Base-by-base conservation (phyloP, 2,113 vertebrate species). In the Tretioscincus oriximinensis region DNA sequence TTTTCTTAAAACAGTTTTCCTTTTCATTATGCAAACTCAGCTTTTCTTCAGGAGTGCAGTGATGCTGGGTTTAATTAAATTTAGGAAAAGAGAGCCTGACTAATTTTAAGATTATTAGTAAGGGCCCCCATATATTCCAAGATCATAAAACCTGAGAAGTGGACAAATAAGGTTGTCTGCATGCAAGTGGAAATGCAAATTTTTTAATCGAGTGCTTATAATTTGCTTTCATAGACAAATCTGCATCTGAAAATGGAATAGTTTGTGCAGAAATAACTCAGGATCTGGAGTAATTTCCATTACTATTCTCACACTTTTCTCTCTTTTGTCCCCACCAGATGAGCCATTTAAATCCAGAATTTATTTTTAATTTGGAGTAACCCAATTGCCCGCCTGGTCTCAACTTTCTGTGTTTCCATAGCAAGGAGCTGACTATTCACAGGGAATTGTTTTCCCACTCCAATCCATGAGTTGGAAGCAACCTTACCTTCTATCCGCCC, bases 41-140 rank as follows among this genome's bases (percentile, higher is more conserved):
- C 80, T 92, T 92, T 87, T 91, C 87, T 88, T 68, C 84, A 90
- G 73, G 31, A 78, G 84, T 87, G 81, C 20, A 78, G 76, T 77
- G 87, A 91, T 86, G 64, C 90, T 93, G 91, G 87, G 82, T 92
- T 91, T 94, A 92, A 94, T 94, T 93, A 93, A 83, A 87, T 90
- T 86, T 79, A 84, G 88, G 81, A 90, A 92, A 87, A 77, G 73
- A 90, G 80, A 89, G 82, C 63, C n/a, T 90, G 90, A 89, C 76
- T 80, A 89, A 90, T 84, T 87, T 90, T 86, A 92, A 89, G 84
- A 92, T 85, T 91, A 88, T 93, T 71, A 92, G 87, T 79, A 89
- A 91, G n/a, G 84, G 88, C 90, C 85, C 84, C 81, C 77, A 90
- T 89, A 92, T 83, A 72, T 83, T 86, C 91, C 91, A 91, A 84